Base-by-base conservation (phyloP, 2,888 invertebrate species). In the Drosophila ochracea region DNA sequence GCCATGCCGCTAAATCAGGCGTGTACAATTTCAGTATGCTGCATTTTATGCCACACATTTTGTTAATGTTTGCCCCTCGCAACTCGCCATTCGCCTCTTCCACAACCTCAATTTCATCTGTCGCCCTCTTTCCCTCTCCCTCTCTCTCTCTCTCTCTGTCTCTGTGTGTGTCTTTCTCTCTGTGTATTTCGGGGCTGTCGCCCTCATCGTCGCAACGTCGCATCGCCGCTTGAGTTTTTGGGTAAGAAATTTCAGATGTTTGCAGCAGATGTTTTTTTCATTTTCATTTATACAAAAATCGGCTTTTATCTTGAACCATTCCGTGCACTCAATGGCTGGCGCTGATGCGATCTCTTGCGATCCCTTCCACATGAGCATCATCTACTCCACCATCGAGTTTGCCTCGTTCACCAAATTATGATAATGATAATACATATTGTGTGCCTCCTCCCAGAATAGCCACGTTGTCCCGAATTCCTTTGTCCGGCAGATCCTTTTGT, bases 1-100 rank as follows among this genome's bases (percentile, higher is more conserved):
- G 83, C 75, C 84, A 67, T 60, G 76, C 84, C 72, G 76, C 82
- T 73, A 84, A 83, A 83, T 83, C 84, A 82, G 84, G 82, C 82
- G 82, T 84, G 73, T 84, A 76, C 78, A 78, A 82, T 84, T 84
- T 78, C 74, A 79, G 73, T 58, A 58, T 78, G 82, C 78, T 84
- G 80, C 82, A 78, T 80, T 82, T 80, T 70, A 76, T 79, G 82
- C 79, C 75, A 82, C 83, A 83, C 82, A 83, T 78, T 80, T 78
- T 80, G 73, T 70, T 73, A 75, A 79, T 71, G 80, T 39, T 55
- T 71, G 54, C 61, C 62, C 43, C 54, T 47, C 25, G 25, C 47
- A 25, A 47, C 25, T 47, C 25, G 47, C 25, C 47, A 47, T 47
- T 70, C 49, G 33, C 57, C 55, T 35, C 59, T 53, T 39, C 71